Evolutionary conservation across 2,113 vertebrate species (phyloP), one percentile per base, ranked within the genome.

Genomic region (Euleptes europaea): DNA sequence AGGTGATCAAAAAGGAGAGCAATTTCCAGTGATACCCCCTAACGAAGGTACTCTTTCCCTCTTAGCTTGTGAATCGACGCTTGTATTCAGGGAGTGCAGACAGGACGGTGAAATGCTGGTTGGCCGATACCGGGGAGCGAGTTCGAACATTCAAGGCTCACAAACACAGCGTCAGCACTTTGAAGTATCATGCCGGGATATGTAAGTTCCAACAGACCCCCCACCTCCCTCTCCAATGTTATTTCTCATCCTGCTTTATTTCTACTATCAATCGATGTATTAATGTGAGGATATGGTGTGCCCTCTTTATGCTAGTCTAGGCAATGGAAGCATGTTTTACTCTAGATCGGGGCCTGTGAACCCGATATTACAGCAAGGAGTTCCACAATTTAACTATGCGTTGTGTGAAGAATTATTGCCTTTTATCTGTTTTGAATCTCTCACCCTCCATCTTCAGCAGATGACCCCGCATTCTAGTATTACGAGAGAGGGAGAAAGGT

Each of bases 81-180:
- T 87, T 97, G 88, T 97, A 96, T 83, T 97, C 97, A 0, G 97
- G 97, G 42, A 97, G 97, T 0, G 92, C 96, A 0, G 97, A 97
- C 95, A 92, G 94, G 92, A 97, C 97, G 0, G 96, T 95, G 83
- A 97, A 96, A 90, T 96, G 97, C 93, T 97, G 97, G 97, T 92
- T 96, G 88, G 93, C 92, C 0, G 96, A 96, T 86, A 96, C 95
- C 0, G 97, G 96, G 35, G 95, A 96, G 92, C 86, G 83, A 1
- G 89, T 97, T 90, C 93, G 94, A 83, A 97, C 96, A 0, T 97
- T 96, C 93, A 93, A 95, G 5, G 90, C 96, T 82, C 97, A 97
- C 92, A 94, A 96, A 69, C 96, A 95, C 95, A 97, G 94, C 21
- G 95, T 97, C 83, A 97, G 97, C 91, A 93, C 96, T 91, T 94